These are phyloP conservation scores for Agonopterix subpropinquella DNA, from an alignment of 2,888 invertebrate genomes.

Conservation along the genomic window DNA sequence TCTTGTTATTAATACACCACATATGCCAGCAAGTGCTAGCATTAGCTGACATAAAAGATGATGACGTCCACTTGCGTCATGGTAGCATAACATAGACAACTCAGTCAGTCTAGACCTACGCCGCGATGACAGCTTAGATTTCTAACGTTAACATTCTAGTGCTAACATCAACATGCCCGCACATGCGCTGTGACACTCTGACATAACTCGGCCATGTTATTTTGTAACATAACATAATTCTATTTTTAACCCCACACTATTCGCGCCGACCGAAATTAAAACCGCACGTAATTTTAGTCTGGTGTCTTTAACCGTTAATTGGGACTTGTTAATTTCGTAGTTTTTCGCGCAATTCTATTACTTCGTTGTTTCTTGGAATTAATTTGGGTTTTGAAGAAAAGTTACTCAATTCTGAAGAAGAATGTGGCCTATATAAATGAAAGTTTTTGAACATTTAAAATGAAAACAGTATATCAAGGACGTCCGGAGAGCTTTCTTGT, in stretches of 20 bases:
- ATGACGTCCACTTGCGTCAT: too few species aligned
- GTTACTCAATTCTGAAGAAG: slow-evolving; percentile 7
- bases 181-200: slow-evolving; percentile 40
- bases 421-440: slow-evolving; percentile 13
- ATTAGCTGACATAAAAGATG: too few species aligned
- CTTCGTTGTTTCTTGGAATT: slow-evolving; percentile 12
- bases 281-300: slow-evolving; percentile 58
- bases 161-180: slow-evolving; percentile 17
- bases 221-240: slow-evolving; percentile 50
- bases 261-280: slow-evolving; percentile 54
- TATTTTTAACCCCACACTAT: slow-evolving; percentile 50
- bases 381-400: slow-evolving; percentile 7
- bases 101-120: background rate
- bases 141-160: slow-evolving; percentile 13
- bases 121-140: slow-evolving; percentile 27
- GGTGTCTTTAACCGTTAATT: slow-evolving; percentile 71
- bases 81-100: too few species aligned
- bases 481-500: slow-evolving; percentile 26
- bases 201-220: slow-evolving; percentile 70
- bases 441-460: slow-evolving; percentile 21
- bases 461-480: slow-evolving; percentile 45
- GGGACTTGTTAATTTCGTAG: slow-evolving; percentile 43
- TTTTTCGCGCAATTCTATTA: slow-evolving; percentile 16
- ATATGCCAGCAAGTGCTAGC: too few species aligned
- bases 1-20: too few species aligned